Conservation (phyloP, 2,113 vertebrate genomes). For the Megaceryle torquata region DNA sequence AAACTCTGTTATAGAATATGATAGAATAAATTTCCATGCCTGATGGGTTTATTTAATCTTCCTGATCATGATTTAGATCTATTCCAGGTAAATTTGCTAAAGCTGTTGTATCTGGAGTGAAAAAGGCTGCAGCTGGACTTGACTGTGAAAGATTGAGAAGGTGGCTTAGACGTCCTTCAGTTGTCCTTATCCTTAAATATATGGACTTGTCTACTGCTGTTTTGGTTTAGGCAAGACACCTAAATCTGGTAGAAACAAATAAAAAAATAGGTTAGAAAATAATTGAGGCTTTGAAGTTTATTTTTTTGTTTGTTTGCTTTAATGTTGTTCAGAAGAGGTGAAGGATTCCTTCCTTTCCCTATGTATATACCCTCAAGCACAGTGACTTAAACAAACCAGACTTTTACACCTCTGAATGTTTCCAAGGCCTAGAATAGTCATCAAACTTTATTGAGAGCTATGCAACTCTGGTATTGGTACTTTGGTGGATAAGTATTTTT, state of each 20-base stretch:
- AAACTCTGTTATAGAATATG: not conserved
- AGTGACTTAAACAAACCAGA: not conserved
- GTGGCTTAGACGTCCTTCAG: not conserved
- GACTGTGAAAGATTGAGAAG: not conserved
- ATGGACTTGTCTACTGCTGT: not conserved
- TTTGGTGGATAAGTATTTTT: not conserved
- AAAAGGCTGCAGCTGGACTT: not conserved
- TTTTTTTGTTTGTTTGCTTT: not conserved
- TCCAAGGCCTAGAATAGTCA: not conserved
- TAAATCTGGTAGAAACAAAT: not conserved
- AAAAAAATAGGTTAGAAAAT: not conserved
- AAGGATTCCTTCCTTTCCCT: not conserved
- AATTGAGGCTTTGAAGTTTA: not conserved
- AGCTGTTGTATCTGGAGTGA: not conserved
- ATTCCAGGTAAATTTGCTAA: not conserved
- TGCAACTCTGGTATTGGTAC: not conserved
- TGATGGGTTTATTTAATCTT: not conserved
- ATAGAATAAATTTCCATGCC: not conserved
- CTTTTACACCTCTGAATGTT: not conserved
- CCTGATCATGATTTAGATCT: not conserved
- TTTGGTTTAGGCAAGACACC: not conserved
- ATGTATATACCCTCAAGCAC: not conserved
- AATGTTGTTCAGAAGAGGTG: not conserved
- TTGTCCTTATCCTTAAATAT: not conserved
- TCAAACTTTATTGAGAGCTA: not conserved